Evolutionary conservation across 2,113 vertebrate genomes (phyloP).

Genomic region (Recurvirostra avosetta): DNA sequence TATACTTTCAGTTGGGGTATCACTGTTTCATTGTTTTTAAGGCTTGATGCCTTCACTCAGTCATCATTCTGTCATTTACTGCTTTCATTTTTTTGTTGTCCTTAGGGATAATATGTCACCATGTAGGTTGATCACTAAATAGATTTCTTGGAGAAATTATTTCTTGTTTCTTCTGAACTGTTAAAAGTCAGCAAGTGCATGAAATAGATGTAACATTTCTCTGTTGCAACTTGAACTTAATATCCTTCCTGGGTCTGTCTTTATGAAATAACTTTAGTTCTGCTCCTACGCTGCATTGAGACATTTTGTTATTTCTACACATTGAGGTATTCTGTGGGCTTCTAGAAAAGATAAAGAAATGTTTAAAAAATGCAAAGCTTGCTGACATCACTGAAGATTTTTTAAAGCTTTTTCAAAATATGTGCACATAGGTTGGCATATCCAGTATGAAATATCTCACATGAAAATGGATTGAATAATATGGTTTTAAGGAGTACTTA

Average conservation of each 20-base stretch:
- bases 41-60: neutral
- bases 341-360: neutral
- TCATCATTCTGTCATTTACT: slow-evolving; percentile 6
- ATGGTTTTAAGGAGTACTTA: neutral
- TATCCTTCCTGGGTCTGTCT: neutral
- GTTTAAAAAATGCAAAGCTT: neutral
- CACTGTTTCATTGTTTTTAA: neutral
- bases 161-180: neutral
- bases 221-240: neutral
- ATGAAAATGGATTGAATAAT: neutral
- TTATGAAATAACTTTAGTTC: neutral
- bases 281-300: neutral
- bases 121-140: slow-evolving; percentile 1
- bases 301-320: neutral
- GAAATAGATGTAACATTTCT: neutral
- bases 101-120: slow-evolving; percentile 1
- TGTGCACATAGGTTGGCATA: neutral
- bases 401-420: neutral
- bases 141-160: neutral
- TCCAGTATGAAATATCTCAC: neutral
- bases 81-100: neutral
- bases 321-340: neutral
- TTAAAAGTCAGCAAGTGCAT: neutral
- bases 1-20: neutral
- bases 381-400: neutral